Percentiles rank a stretch among this genome's conserved stretches.
Conservation (phyloP, 1,140 invertebrate species). For the Pemphigus obesinymphae region DNA sequence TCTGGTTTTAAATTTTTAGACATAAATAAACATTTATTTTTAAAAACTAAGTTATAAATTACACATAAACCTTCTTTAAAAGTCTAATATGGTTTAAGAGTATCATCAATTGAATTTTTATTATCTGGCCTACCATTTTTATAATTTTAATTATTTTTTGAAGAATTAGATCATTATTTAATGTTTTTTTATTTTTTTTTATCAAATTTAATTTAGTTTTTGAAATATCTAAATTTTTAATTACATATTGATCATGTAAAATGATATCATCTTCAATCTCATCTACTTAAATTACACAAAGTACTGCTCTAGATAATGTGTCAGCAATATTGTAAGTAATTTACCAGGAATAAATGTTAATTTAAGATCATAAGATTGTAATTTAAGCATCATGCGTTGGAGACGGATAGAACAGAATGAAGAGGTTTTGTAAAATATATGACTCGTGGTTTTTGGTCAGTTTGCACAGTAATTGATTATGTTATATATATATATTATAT, state of each 20-base stretch:
- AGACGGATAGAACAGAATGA: slow-evolving; percentile 49
- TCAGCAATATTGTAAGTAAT: slow-evolving; percentile 52
- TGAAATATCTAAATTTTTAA: slow-evolving; percentile 10
- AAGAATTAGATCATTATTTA: background rate
- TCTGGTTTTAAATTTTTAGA: slow-evolving; percentile 48
- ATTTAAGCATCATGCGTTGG: slow-evolving; percentile 50
- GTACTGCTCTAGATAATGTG: slow-evolving; percentile 48
- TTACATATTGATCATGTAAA: background rate
- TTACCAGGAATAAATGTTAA: slow-evolving; percentile 51
- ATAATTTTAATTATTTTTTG: background rate
- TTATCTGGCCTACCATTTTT: background rate
- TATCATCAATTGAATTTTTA: background rate
- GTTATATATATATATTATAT: too few species aligned
- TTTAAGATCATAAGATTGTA: slow-evolving; percentile 47
- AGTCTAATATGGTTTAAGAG: background rate
- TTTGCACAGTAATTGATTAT: slow-evolving; percentile 48
- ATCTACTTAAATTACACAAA: slow-evolving; percentile 46
- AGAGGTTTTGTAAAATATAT: slow-evolving; percentile 52
- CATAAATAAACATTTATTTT: slow-evolving; percentile 50
- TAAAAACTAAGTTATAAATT: slow-evolving; percentile 49
- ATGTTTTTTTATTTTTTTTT: background rate
- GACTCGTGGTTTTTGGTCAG: slow-evolving; percentile 53
- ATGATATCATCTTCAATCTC: slow-evolving; percentile 42
- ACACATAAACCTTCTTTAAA: slow-evolving; percentile 39
- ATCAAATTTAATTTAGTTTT: slow-evolving; percentile 44